Base-by-base conservation (phyloP, 2,113 vertebrate species). In the Sylvia atricapilla region DNA sequence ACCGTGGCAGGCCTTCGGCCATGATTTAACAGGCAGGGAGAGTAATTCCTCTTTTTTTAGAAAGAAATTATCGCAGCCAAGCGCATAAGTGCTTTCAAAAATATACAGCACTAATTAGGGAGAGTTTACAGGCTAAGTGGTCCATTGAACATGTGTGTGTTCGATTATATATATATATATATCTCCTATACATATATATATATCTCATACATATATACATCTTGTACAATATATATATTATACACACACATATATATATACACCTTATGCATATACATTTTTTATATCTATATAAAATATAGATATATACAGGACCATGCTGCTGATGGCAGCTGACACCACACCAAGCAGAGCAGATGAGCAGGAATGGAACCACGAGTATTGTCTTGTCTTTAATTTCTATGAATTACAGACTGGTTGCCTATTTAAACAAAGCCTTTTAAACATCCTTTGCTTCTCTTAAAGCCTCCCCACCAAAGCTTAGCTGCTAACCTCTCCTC, bases 41-140 rank as follows among this genome's bases (percentile, higher is more conserved):
- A 19, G 44, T 14, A 91, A 89, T 91, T 95, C 87, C 87, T 87
- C 87, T 94, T 92, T 95, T 44, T 50, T 46, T 8, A 15, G 28
- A 47, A 27, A 59, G 37, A 31, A 39, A 9, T 31, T 39, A 13
- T 59, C 31, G 7, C 44, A 76, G 24, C 87, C 62, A 25, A 2
- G 27, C 11, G 41, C 60, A 16, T 10, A 49, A 79, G 58, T 18
- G n/a, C 13, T 55, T 85, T 16, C 5, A 18, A 21, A 70, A 91
- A 81, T 60, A 13, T 13, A 35, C 43, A 67, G 20, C 39, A 10
- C 25, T 6, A 56, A 21, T 31, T 47, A 37, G 37, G 11, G 19
- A 33, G 11, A 4, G 25, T 55, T 74, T 49, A 14, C 11, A 72
- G 52, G 44, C 24, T 44, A 64, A 80, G 11, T 5, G 19, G 14